phyloP scores from a whole-genome alignment of 2,113 vertebrate species.

The Hyla sarda region DNA sequence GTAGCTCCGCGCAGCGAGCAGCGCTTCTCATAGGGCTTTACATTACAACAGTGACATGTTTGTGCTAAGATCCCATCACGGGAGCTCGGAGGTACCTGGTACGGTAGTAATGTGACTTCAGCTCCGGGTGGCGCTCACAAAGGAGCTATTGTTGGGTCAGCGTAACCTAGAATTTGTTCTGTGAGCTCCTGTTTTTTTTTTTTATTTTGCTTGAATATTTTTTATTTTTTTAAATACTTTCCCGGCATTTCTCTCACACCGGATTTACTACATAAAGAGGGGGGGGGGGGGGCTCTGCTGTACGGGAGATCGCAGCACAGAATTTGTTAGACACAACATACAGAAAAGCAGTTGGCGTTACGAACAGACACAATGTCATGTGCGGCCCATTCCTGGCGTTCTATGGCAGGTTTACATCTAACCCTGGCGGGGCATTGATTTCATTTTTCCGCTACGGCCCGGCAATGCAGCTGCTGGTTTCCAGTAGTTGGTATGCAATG shows the following conservation, averaged over 20 bases:
- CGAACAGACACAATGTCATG: conserved; percentile 44
- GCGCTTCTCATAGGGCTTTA: neutral
- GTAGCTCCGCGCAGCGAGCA: neutral
- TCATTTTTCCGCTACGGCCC: neutral
- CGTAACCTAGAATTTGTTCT: conserved; percentile 32
- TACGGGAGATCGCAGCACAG: neutral
- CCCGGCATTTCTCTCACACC: conserved; percentile 1
- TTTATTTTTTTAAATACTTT: conserved; percentile 40
- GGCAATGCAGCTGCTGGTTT: neutral
- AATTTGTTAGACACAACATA: neutral
- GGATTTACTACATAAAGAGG: neutral
- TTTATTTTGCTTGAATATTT: conserved; percentile 43
- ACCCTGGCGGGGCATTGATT: neutral
- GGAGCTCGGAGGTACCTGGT: conserved; percentile 8
- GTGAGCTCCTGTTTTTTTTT: conserved; percentile 61
- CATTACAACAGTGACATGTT: neutral
- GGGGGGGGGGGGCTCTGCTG: neutral
- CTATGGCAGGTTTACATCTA: neutral
- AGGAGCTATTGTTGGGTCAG: conserved; percentile 63
- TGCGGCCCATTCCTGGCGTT: neutral
- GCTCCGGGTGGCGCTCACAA: conserved; percentile 56
- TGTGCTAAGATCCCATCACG: neutral
- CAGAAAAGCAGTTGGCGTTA: neutral
- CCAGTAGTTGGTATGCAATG: neutral
- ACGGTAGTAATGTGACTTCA: conserved; percentile 62